These are phyloP conservation scores for Noctilio leporinus DNA, from an alignment of 2,113 vertebrate genomes.

Conservation along the genomic window DNA sequence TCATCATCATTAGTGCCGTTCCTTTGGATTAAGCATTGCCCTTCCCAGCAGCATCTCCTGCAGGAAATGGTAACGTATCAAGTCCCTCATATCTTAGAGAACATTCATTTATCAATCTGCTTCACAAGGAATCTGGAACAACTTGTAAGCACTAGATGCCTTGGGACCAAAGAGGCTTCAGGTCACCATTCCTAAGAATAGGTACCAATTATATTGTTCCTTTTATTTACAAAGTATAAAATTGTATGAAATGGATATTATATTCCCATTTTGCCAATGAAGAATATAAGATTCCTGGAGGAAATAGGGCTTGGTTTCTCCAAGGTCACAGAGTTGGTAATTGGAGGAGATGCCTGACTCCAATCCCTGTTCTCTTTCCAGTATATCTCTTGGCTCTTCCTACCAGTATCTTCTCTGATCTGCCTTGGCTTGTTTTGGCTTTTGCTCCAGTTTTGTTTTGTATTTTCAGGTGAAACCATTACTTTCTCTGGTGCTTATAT, in stretches of 20 bases:
- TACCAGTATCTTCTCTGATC: background rate
- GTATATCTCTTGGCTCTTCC: background rate
- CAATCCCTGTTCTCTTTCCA: background rate
- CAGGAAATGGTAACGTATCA: background rate
- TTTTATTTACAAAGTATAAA: background rate
- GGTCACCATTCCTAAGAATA: background rate
- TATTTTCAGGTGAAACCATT: conserved; percentile 34
- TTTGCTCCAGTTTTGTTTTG: background rate
- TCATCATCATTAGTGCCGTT: background rate
- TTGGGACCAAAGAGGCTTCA: background rate
- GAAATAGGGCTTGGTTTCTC: background rate
- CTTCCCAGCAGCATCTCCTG: background rate
- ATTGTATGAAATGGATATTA: background rate
- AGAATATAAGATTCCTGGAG: background rate
- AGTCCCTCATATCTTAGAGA: background rate
- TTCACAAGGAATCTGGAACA: background rate
- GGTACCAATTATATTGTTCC: background rate
- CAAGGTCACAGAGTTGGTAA: background rate
- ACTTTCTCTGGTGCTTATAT: conserved; percentile 31
- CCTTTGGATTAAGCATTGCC: background rate
- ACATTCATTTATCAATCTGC: background rate
- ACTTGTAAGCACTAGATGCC: background rate
- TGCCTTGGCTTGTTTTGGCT: background rate
- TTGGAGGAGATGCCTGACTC: background rate
- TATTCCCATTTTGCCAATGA: background rate